A percentile compares a stretch with the other conserved stretches of the same genome.
These are phyloP conservation scores for Hoplias malabaricus DNA, from an alignment of 2,113 vertebrate genomes.

Conservation along the genomic window DNA sequence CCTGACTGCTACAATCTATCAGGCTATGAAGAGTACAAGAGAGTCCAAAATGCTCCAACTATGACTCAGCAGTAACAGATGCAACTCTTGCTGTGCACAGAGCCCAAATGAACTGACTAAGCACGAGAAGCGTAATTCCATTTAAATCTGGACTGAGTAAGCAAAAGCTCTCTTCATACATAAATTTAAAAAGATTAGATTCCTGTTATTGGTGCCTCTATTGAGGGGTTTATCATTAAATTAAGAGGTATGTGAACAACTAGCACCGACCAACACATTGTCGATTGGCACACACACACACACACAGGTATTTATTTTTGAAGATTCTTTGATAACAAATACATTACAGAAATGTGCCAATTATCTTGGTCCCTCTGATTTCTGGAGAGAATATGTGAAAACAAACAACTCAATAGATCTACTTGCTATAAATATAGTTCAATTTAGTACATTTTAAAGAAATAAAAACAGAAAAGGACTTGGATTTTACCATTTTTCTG, in stretches of 20 bases:
- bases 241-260: background rate
- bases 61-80: slow-evolving; percentile 41
- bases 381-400: no score
- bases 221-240: background rate
- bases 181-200: background rate
- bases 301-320: no score
- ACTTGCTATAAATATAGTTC: no score
- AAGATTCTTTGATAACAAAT: no score
- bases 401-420: no score
- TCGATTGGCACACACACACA: no score
- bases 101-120: slow-evolving; percentile 23
- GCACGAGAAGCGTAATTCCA: slow-evolving; percentile 21
- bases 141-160: slow-evolving; percentile 4
- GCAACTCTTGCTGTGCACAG: slow-evolving; percentile 14
- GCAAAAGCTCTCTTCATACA: slow-evolving; percentile 6
- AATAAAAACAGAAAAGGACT: no score
- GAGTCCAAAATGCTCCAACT: slow-evolving; percentile 25
- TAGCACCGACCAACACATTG: background rate
- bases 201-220: background rate
- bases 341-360: no score
- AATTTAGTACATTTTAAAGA: no score
- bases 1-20: slow-evolving; percentile 38
- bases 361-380: no score
- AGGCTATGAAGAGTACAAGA: background rate
- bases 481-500: no score